A percentile compares a stretch with the other conserved stretches of the same genome.
These are phyloP conservation scores for Anhinga anhinga DNA, from an alignment of 2,113 vertebrate genomes.

Conservation along the genomic window DNA sequence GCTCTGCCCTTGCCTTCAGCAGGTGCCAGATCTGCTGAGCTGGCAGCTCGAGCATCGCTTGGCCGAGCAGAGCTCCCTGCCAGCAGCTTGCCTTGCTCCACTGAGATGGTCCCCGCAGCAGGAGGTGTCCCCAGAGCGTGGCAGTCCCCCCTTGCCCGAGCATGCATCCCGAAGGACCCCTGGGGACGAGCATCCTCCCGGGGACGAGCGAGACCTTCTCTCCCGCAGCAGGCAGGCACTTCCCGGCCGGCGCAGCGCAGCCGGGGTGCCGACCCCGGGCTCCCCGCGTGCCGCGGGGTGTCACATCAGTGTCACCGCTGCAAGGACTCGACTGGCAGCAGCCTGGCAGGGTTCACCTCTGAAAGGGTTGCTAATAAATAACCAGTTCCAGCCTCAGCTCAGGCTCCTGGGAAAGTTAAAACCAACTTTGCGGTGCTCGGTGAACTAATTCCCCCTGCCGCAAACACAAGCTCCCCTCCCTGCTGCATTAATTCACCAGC, in stretches of 20 bases:
- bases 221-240: fast-evolving
- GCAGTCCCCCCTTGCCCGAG: background rate
- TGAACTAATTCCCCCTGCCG: background rate
- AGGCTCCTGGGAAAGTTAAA: background rate
- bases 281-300: background rate
- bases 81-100: background rate
- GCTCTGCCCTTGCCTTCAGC: background rate
- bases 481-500: background rate
- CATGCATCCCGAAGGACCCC: background rate
- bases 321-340: background rate
- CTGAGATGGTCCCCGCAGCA: background rate
- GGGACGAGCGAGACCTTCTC: background rate
- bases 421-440: background rate
- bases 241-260: fast-evolving
- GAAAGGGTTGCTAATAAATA: background rate
- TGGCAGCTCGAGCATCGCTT: background rate
- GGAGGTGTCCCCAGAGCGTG: background rate
- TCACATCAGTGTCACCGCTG: background rate
- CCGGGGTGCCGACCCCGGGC: fast-evolving
- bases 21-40: constrained; percentile 39
- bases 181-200: background rate
- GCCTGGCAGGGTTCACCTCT: background rate
- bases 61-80: background rate
- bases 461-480: background rate
- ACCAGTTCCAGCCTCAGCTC: background rate